These are phyloP conservation scores for Scolopax rusticola DNA, from an alignment of 2,797 vertebrate genomes.

Conservation along the genomic window DNA sequence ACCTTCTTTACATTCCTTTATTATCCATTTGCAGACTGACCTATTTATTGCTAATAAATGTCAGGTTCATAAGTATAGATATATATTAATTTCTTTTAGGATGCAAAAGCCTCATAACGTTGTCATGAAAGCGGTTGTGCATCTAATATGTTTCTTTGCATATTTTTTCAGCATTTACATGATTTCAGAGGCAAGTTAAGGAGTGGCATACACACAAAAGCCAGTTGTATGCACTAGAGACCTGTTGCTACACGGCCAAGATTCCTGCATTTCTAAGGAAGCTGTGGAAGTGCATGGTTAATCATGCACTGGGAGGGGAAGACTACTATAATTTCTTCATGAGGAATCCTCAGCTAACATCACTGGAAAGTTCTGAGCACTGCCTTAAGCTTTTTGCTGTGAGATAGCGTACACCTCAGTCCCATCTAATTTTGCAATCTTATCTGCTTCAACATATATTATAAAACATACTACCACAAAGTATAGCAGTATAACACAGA, in stretches of 20 bases:
- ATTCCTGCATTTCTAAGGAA: neutral
- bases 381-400: neutral
- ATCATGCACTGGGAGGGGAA: neutral
- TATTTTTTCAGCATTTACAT: neutral
- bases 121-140: fast-evolving
- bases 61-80: neutral
- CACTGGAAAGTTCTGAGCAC: neutral
- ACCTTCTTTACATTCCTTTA: neutral
- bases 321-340: neutral
- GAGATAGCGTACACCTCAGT: neutral
- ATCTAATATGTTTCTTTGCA: neutral
- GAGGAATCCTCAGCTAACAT: neutral
- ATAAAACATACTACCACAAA: neutral
- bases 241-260: neutral
- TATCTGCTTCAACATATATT: neutral
- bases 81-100: neutral
- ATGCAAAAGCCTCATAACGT: neutral
- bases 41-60: neutral
- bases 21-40: neutral
- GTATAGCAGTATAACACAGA: neutral
- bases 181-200: neutral
- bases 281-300: fast-evolving
- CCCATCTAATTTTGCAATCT: neutral
- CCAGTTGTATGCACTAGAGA: neutral
- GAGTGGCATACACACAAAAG: neutral